phyloP scores from a whole-genome alignment of 2,888 invertebrate genomes.

The Andrena bucephala region DNA sequence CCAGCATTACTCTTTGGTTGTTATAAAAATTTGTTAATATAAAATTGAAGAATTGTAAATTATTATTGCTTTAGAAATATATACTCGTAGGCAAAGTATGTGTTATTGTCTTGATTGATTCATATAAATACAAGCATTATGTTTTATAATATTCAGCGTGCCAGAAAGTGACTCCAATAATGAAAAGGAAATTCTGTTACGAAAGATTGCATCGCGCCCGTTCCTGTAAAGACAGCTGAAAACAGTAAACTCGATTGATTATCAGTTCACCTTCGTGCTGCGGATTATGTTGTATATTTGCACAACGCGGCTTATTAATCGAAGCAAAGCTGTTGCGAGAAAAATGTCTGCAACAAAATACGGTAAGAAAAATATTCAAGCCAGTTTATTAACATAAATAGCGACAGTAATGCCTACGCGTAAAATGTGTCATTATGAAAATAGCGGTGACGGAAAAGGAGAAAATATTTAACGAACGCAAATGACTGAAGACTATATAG shows the following conservation, averaged over 20 bases:
- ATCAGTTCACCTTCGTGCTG: constrained; percentile 39
- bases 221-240: constrained; percentile 70
- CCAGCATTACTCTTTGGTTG: constrained; percentile 2
- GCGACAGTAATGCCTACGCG: constrained; percentile 42
- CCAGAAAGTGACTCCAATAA: constrained; percentile 37
- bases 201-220: constrained; percentile 54
- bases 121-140: constrained; percentile 19
- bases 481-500: constrained; percentile 29
- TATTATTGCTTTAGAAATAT: constrained; percentile 18
- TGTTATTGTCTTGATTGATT: not conserved
- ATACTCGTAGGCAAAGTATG: not conserved
- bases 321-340: constrained; percentile 34
- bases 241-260: constrained; percentile 60
- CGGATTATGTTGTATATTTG: constrained; percentile 23
- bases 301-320: constrained; percentile 39
- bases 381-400: constrained; percentile 24
- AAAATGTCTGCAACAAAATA: constrained; percentile 32
- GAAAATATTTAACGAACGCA: not conserved
- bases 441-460: not conserved
- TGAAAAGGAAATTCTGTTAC: constrained; percentile 42
- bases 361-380: constrained; percentile 33
- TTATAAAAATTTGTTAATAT: constrained; percentile 1
- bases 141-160: not conserved
- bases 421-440: constrained; percentile 40
- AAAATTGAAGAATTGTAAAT: not conserved